Evolutionary conservation across 2,113 vertebrate genomes (phyloP), one percentile per base, ranked within the genome.

Genomic region (Cyrtonyx montezumae): DNA sequence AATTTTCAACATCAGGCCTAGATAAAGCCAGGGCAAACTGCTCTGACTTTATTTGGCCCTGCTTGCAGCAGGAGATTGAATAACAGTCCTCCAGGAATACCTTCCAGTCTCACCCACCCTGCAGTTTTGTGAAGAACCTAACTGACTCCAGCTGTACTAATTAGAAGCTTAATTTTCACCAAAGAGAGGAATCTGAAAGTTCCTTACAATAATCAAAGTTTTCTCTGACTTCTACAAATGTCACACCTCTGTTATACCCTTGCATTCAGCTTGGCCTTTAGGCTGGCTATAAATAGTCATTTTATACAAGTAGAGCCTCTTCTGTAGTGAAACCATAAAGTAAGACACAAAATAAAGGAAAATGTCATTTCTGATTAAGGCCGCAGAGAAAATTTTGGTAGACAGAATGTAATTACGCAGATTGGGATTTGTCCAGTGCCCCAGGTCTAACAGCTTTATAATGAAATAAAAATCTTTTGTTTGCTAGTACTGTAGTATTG

Each of bases 381-480:
- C 70, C 84, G 43, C 79, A 81, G 63, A 90, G 53, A 68, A 53
- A 93, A 85, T 91, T 84, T 78, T 84, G 76, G 59, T 78, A 58
- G 81, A 62, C 45, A 40, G 79, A 92, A 95, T 84, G 32, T 77
- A 86, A 92, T 96, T 93, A 94, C 14, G 4, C 25, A 53, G 62
- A 70, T n/a, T 93, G 80, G 75, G 74, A 87, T 89, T 73, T 84
- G 81, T 91, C 84, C 94, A 94, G 71, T 19, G 82, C 91, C 87
- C 91, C 82, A 80, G 71, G 76, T 79, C 91, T 92, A 94, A 78
- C 68, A 87, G 93, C 81, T 93, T 69, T 87, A 37, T 91, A 94
- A 96, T 96, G 53, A 96, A 95, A 96, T 92, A 87, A 94, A 95
- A 83, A 53, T 53, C 20, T 86, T 88, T 67, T 91, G 91, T 88